A percentile compares a stretch with the other conserved stretches of the same genome.
phyloP scores from a whole-genome alignment of 2,888 invertebrate genomes.

The Cephus sareptanus region DNA sequence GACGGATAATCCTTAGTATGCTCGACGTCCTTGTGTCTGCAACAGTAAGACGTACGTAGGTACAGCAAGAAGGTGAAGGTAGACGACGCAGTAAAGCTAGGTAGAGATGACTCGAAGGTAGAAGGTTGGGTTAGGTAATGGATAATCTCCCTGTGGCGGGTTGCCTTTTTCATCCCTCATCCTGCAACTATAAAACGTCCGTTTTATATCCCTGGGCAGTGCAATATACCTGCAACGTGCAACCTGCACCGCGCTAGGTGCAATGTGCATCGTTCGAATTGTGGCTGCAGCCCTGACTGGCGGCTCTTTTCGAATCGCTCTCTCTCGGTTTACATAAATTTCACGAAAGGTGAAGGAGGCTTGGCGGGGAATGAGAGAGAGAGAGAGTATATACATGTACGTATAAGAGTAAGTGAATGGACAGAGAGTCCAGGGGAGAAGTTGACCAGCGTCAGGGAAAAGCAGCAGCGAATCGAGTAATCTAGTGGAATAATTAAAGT shows the following conservation, averaged over 20 bases:
- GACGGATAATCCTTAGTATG: constrained; percentile 3
- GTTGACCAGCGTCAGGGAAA: neutral
- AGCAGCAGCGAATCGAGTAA: neutral
- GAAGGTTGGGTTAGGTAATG: neutral
- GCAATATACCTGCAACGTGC: neutral
- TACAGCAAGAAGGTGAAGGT: neutral
- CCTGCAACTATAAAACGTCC: neutral
- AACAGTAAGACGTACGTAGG: neutral
- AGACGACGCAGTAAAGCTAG: neutral
- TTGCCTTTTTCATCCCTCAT: neutral
- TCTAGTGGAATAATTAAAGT: neutral
- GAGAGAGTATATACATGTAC: neutral
- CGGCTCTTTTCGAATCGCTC: neutral
- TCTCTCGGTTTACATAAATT: neutral
- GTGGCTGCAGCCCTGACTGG: neutral
- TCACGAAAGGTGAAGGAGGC: neutral
- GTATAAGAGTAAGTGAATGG: neutral
- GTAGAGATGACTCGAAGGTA: no score
- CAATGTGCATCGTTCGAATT: neutral
- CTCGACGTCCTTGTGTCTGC: neutral
- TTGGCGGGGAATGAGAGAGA: no score
- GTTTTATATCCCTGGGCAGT: neutral
- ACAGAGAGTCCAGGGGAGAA: neutral
- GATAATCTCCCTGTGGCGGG: neutral
- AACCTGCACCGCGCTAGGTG: neutral